Evolutionary conservation across 2,797 vertebrate species (phyloP).

Genomic region (Dromococcyx pavoninus): DNA sequence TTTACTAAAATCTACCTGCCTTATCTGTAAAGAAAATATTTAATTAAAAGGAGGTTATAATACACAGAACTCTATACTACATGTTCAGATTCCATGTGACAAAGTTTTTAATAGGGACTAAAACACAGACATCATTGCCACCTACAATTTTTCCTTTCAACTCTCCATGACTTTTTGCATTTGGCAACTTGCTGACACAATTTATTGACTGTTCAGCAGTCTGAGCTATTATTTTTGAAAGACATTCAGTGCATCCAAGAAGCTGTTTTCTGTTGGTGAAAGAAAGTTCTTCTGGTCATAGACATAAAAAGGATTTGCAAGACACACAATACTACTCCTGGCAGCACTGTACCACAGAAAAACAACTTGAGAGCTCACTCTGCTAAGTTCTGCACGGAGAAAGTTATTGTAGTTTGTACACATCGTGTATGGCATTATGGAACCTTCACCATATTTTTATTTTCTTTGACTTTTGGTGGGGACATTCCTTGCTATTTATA

Average conservation of each 20-base stretch:
- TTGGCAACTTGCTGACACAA: not conserved
- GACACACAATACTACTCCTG: not conserved
- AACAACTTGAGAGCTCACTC: not conserved
- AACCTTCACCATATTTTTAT: not conserved
- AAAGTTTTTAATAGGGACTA: not conserved
- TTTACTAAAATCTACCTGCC: not conserved
- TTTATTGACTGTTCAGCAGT: not conserved
- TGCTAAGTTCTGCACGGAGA: not conserved
- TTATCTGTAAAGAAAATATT: not conserved
- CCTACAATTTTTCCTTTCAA: not conserved
- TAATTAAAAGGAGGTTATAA: not conserved
- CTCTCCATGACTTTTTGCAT: not conserved
- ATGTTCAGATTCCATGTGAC: not conserved
- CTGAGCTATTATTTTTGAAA: not conserved
- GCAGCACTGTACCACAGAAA: not conserved
- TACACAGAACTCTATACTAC: not conserved
- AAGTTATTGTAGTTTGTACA: not conserved
- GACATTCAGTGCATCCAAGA: not conserved
- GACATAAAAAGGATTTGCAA: not conserved
- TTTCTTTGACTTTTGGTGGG: not conserved
- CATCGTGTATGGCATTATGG: not conserved
- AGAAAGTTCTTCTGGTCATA: not conserved
- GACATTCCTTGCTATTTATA: not conserved
- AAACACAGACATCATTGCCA: not conserved
- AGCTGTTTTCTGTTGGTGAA: not conserved